These are phyloP conservation scores for Ophiodon elongatus DNA, from an alignment of 2,113 vertebrate genomes.

Conservation along the genomic window DNA sequence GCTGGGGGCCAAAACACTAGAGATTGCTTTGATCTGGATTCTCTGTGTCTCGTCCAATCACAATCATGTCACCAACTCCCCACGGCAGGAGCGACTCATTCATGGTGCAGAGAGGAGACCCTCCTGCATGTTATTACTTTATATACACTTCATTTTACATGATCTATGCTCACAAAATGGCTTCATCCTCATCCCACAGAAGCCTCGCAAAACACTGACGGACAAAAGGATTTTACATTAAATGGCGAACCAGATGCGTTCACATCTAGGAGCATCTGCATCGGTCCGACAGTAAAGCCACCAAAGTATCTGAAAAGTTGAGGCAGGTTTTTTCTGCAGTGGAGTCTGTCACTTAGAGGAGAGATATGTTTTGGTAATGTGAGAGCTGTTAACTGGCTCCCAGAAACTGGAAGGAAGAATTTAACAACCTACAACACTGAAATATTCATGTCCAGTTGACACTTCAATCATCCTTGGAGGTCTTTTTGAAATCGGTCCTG, in stretches of 20 bases:
- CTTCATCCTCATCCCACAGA: conserved; percentile 68
- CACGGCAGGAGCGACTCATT: conserved; percentile 83
- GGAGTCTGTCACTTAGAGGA: conserved; percentile 21
- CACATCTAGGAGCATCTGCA: conserved; percentile 26
- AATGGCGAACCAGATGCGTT: conserved; percentile 19
- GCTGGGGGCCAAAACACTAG: conserved; percentile 88
- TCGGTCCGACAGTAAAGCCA: neutral
- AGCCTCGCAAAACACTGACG: conserved; percentile 31
- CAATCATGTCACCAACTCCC: conserved; percentile 86
- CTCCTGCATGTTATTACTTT: conserved; percentile 81
- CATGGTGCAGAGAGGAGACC: conserved; percentile 81
- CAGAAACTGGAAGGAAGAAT: conserved; percentile 24
- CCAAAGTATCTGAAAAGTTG: conserved; percentile 14
- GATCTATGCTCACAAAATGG: conserved; percentile 78
- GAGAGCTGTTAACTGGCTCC: conserved; percentile 16
- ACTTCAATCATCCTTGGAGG: conserved; percentile 20
- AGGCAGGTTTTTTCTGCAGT: conserved; percentile 1
- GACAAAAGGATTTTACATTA: conserved; percentile 53
- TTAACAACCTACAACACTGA: conserved; percentile 23
- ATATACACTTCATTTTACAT: conserved; percentile 79
- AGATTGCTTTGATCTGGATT: conserved; percentile 90
- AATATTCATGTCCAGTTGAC: conserved; percentile 37
- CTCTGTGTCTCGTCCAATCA: conserved; percentile 88
- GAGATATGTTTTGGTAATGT: conserved; percentile 3
- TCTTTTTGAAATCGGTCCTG: conserved; percentile 4